Evolutionary conservation across 2,113 vertebrate genomes (phyloP), one percentile per base, ranked within the genome.

Genomic region (Passer montanus): DNA sequence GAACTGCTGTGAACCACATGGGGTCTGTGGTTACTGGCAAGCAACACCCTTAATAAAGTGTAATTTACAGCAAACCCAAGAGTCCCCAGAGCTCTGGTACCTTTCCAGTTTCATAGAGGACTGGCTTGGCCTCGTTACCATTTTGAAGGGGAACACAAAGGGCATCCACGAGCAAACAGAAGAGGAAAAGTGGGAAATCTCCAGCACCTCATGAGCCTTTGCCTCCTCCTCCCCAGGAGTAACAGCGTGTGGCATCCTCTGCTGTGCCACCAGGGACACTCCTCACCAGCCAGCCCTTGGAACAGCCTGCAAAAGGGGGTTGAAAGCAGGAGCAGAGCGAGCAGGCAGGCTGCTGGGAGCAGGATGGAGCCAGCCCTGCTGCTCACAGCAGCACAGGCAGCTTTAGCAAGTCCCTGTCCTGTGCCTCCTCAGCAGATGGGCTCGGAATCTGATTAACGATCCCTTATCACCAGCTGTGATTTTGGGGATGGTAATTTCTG

Each of bases 171-270:
- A 64, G 35, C 59, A 92, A 83, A 62, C 0, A 3, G 8, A 50
- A 68, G 66, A 73, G 8, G 53, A 70, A 86, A 35, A 17, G 20
- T 15, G 68, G 67, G 35, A 67, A 90, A 93, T 26, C 30, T 52
- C 26, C 43, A 55, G 78, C 72, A 58, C 80, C 60, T 81, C 43
- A 10, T 21, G 27, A 90, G 47, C 43, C 8, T 92, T 63, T 52
- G 12, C 59, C 22, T 14, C 18, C 55, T 76, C 9, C 43, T 70
- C 33, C 21, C 27, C 27, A 55, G 52, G 21, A 92, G 10, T 41
- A 67, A 23, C 6, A 37, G 49, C 0, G 0, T 0, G 0, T 1
- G 15, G 46, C 35, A 31, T 67, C n/a, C 6, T 49, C 30, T 3
- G 5, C 53, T 6, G 44, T 1, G 2, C 75, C 41, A 22, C 58